Evolutionary conservation across 2,888 invertebrate genomes (phyloP), one percentile per base, ranked within the genome.

Genomic region (Tholera decimalis): DNA sequence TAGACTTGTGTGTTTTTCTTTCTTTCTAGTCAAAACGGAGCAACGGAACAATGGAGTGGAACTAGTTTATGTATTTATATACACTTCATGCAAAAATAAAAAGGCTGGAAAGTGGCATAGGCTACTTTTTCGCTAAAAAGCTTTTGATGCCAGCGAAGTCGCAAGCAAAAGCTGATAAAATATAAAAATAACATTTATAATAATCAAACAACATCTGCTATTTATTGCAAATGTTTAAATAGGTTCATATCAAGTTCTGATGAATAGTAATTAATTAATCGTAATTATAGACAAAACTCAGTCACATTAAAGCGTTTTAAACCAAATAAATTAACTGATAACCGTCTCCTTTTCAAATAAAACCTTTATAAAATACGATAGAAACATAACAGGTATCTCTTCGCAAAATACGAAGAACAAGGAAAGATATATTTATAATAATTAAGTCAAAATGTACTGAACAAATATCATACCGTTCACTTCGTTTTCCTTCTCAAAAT

Each of bases 371-470:
- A 30, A 30, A 56, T 15, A 3, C 3, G 3, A 4, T 2, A 44
- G 9, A 44, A 20, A 3, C 5, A 33, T 44, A 20, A 33, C 11
- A 33, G 33, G n/a, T n/a, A n/a, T n/a, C 8, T 70, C 6, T 6
- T 18, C 22, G 9, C n/a, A 13, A 44, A 43, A 44, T 28, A 50
- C 8, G 8, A 28, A 53, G 2, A 61, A 41, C 26, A 53, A 43
- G 24, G 50, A 53, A 59, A 8, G 13, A 60, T 63, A 63, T 65
- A 57, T 68, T 71, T 62, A 59, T 33, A 47, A 28, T 61, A 65
- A 74, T 60, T 79, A 77, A 57, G 70, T 79, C 62, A 60, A 70
- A 43, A 69, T 62, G 35, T 70, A 47, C 39, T 9, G 9, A 58
- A 64, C 53, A 63, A 57, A 63, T 56, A 77, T 51, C 18, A 49